Percentiles rank a stretch among this genome's conserved stretches.
Evolutionary conservation across 2,888 invertebrate genomes (phyloP).

Genomic region (Agrotis ipsilon): DNA sequence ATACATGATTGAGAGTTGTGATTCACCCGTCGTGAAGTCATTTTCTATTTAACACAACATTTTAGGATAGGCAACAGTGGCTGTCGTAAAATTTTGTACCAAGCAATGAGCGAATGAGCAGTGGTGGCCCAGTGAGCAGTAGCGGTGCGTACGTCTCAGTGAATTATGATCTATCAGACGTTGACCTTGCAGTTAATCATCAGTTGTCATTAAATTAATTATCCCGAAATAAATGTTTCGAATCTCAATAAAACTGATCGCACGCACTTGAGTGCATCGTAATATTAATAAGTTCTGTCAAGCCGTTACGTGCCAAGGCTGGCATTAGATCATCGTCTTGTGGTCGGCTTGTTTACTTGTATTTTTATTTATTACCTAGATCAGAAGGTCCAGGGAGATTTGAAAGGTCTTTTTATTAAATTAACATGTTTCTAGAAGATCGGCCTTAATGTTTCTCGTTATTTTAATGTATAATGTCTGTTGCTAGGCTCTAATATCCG

Average conservation of each 20-base stretch:
- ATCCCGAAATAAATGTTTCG: constrained; percentile 5
- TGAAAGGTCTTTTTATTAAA: constrained; percentile 54
- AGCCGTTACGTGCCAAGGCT: constrained; percentile 70
- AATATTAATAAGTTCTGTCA: constrained; percentile 57
- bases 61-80: no score
- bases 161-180: no score
- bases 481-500: constrained; percentile 24
- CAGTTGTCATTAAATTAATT: neutral
- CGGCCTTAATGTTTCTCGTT: constrained; percentile 19
- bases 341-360: constrained; percentile 70
- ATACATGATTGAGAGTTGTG: no score
- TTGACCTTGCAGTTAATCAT: no score
- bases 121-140: no score
- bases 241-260: constrained; percentile 47
- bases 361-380: constrained; percentile 59
- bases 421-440: constrained; percentile 20
- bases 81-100: no score
- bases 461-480: constrained; percentile 29
- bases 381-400: constrained; percentile 55
- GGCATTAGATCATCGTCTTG: constrained; percentile 75
- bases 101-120: no score
- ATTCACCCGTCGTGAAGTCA: no score
- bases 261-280: constrained; percentile 36
- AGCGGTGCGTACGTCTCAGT: no score
- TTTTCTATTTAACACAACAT: no score